Percentiles rank a stretch among this genome's conserved stretches.
Evolutionary conservation across 2,113 vertebrate genomes (phyloP).

Genomic region (Balaeniceps rex): DNA sequence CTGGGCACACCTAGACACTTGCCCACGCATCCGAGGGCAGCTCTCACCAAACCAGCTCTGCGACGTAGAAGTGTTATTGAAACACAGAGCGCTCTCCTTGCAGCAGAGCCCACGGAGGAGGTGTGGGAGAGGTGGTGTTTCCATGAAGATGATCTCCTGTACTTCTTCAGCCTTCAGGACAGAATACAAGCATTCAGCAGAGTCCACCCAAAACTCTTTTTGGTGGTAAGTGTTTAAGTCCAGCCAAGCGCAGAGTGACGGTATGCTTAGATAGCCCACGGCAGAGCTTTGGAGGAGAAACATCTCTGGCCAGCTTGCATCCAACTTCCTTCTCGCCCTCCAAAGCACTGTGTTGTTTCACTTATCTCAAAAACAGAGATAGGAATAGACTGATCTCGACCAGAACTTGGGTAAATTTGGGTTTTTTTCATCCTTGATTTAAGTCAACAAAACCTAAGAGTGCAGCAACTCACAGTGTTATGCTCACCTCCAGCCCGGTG

Average conservation of each 20-base stretch:
- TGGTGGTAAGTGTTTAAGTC: not conserved
- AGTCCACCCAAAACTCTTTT: not conserved
- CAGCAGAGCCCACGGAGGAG: not conserved
- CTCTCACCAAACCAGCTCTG: not conserved
- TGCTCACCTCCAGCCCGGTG: not conserved
- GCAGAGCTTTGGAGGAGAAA: not conserved
- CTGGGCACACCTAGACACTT: not conserved
- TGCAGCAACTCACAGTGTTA: not conserved
- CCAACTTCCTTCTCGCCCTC: not conserved
- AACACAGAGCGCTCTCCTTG: not conserved
- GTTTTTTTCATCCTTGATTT: not conserved
- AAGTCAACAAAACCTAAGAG: too few relatives aligned
- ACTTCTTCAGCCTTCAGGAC: not conserved
- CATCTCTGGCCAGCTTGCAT: not conserved
- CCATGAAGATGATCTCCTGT: too few relatives aligned
- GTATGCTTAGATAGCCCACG: rapidly evolving
- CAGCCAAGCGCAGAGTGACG: not conserved
- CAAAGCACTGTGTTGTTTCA: not conserved
- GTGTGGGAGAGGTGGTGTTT: not conserved
- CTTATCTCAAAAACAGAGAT: not conserved
- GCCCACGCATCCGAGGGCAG: not conserved
- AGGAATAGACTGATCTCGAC: not conserved
- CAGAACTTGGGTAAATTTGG: not conserved
- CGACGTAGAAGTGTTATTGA: rapidly evolving
- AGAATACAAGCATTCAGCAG: not conserved